Percentiles rank a stretch among this genome's conserved stretches.
phyloP scores from a whole-genome alignment of 2,797 vertebrate genomes.

The Cyprinodon diabolis region DNA sequence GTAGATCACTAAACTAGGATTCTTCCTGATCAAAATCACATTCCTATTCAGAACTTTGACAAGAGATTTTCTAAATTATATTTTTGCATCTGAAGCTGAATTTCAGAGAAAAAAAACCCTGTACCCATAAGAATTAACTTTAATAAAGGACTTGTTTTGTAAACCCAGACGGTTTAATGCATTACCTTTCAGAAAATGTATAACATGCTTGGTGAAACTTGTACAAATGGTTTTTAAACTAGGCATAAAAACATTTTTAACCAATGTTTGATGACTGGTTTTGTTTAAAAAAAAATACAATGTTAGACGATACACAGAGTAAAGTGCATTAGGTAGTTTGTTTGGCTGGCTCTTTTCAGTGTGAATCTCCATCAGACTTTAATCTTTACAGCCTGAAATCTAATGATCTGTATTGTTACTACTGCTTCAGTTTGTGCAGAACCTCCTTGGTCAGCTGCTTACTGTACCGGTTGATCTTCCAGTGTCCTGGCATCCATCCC shows the following conservation, averaged over 20 bases:
- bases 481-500: conserved; percentile 83
- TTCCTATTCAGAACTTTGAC: no score
- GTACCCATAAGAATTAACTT: no score
- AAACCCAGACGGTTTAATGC: neutral
- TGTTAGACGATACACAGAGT: neutral
- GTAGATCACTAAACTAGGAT: no score
- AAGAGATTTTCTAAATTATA: no score
- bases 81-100: no score
- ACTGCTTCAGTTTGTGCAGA: conserved; percentile 62
- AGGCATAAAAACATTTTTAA: no score
- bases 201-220: neutral
- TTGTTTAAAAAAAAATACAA: neutral
- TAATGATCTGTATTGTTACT: neutral
- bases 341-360: neutral
- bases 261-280: no score
- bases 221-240: neutral
- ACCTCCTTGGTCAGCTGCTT: conserved; percentile 74
- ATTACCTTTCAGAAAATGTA: neutral
- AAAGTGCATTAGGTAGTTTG: neutral
- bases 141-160: neutral
- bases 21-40: no score
- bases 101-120: neutral
- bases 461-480: conserved; percentile 81
- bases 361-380: neutral
- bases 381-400: neutral